phyloP scores from a whole-genome alignment of 2,888 invertebrate genomes.

The Acheta domesticus region DNA sequence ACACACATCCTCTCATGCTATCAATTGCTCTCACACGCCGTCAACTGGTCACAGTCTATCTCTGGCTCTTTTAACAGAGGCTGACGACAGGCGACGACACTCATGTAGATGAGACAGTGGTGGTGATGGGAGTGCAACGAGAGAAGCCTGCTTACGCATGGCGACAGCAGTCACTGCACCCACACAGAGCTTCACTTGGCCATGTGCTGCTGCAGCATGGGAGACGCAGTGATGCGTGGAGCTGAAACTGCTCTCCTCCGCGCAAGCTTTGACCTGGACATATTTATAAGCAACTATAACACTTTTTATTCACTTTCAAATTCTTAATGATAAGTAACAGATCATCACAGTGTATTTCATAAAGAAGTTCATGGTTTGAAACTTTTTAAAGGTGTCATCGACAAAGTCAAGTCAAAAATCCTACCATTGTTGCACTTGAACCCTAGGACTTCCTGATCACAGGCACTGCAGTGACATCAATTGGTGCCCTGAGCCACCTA shows the following conservation, averaged over 20 bases:
- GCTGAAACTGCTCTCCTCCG: constrained; percentile 44
- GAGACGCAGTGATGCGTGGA: constrained; percentile 27
- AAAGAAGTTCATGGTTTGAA: no score
- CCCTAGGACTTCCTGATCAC: no score
- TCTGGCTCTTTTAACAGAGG: not conserved
- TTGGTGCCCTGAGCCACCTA: no score
- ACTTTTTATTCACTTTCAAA: no score
- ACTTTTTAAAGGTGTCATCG: no score
- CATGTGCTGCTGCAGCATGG: constrained; percentile 25
- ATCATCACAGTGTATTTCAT: no score
- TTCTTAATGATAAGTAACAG: no score
- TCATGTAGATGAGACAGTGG: not conserved
- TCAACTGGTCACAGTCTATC: not conserved
- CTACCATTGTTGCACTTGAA: no score
- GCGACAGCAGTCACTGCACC: no score
- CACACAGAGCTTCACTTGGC: constrained; percentile 28
- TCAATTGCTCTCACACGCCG: not conserved
- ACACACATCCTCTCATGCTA: not conserved
- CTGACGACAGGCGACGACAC: not conserved
- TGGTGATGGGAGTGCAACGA: not conserved
- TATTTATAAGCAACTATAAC: no score
- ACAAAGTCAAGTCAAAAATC: no score
- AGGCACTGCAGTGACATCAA: no score
- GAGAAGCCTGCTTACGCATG: not conserved
- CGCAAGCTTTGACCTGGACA: constrained; percentile 47